Evolutionary conservation across 2,888 invertebrate species (phyloP), one percentile per base, ranked within the genome.

Genomic region (Argyresthia goedartella): DNA sequence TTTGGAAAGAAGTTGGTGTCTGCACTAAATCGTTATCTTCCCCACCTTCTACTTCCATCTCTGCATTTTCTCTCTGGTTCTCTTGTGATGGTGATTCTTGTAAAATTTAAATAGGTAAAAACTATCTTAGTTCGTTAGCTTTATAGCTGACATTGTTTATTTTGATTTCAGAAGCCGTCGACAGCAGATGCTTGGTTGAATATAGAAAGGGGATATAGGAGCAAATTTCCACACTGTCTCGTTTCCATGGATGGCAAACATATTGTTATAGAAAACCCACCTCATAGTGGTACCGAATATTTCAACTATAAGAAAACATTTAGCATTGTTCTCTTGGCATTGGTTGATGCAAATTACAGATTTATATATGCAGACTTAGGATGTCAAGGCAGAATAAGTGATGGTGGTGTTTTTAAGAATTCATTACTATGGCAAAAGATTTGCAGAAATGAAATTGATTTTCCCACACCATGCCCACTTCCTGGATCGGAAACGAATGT

Each of bases 331-430:
- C 58, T 69, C 1, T n/a, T 67, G 53, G 66, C 64, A 3, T 49
- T 66, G 57, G 66, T 68, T n/a, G 64, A 69, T 59, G 56, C 56
- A 54, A 55, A 66, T 13, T 68, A 65, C 45, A 60, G 60, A 52
- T 65, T 65, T 59, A 56, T 63, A 50, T 63, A 52, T 52, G 54
- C 50, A 41, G 51, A 54, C 51, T n/a, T n/a, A n/a, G n/a, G n/a
- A n/a, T n/a, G n/a, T n/a, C n/a, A n/a, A n/a, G n/a, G n/a, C n/a
- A n/a, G n/a, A n/a, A n/a, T n/a, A n/a, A n/a, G n/a, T n/a, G n/a
- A n/a, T n/a, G n/a, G n/a, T n/a, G n/a, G n/a, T n/a, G n/a, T n/a
- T n/a, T n/a, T n/a, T n/a, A n/a, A n/a, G n/a, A n/a, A n/a, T n/a
- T n/a, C n/a, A n/a, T n/a, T n/a, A n/a, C n/a, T n/a, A n/a, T n/a